A percentile compares a stretch with the other conserved stretches of the same genome.
Conservation (phyloP, 2,888 invertebrate species). For the Coleophora deauratella region DNA sequence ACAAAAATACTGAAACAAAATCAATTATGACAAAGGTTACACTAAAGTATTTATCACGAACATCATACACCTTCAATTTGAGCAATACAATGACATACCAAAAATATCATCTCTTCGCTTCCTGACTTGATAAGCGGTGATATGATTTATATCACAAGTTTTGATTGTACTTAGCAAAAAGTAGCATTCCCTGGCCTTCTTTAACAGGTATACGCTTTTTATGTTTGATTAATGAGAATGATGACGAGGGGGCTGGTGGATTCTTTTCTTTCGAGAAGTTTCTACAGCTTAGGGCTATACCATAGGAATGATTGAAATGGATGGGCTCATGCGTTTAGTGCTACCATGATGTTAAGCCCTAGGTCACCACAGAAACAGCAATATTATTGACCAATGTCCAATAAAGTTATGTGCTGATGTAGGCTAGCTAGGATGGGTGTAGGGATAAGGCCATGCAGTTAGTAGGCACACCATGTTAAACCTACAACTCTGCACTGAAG, state of each 20-base stretch:
- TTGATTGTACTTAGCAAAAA: conserved; percentile 21
- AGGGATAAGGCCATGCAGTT: conserved; percentile 46
- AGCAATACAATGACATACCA: conserved; percentile 66
- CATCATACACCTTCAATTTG: conserved; percentile 46
- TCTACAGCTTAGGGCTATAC: conserved; percentile 33
- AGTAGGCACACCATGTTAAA: conserved; percentile 35
- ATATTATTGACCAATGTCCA: too few species aligned
- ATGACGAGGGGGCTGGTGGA: background rate
- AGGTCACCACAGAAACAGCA: conserved; percentile 1
- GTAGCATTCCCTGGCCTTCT: conserved; percentile 3
- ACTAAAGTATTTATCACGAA: conserved; percentile 39
- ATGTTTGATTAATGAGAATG: conserved; percentile 1
- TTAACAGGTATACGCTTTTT: background rate
- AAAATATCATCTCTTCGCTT: conserved; percentile 58
- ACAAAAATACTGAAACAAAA: conserved; percentile 29
- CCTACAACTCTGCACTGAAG: conserved; percentile 18
- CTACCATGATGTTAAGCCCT: conserved; percentile 3
- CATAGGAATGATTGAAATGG: conserved; percentile 39
- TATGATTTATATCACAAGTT: conserved; percentile 62
- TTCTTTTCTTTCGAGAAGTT: background rate
- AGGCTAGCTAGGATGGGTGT: conserved; percentile 28
- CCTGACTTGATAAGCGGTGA: conserved; percentile 51
- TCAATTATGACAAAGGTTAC: conserved; percentile 30
- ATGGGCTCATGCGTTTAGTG: conserved; percentile 42
- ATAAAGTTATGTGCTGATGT: conserved; percentile 10